phyloP scores from a whole-genome alignment of 1,140 invertebrate genomes.

The Rhagoletis pomonella region DNA sequence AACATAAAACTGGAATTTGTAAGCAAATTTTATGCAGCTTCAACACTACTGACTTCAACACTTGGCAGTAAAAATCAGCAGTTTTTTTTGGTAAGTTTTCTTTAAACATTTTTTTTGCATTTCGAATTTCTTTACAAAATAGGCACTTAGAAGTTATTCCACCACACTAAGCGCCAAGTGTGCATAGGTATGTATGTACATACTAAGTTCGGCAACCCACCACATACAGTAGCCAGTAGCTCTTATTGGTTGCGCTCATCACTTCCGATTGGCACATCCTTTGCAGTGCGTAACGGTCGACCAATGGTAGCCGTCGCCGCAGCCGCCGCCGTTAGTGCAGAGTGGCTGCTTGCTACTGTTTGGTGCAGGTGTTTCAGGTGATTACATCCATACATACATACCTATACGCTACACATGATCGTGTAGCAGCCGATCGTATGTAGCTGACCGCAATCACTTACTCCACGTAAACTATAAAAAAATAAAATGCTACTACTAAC shows the following conservation, averaged over 20 bases:
- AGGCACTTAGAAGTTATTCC: no score
- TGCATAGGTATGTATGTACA: no score
- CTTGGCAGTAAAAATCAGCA: background rate
- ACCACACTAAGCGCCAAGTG: no score
- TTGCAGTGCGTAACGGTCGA: slow-evolving; percentile 24
- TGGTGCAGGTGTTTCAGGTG: background rate
- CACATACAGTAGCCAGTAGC: background rate
- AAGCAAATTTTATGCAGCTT: background rate
- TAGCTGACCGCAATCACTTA: background rate
- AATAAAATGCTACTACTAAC: background rate
- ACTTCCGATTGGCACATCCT: slow-evolving; percentile 43
- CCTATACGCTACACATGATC: background rate
- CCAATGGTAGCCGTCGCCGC: slow-evolving; percentile 49
- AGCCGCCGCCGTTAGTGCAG: slow-evolving; percentile 5
- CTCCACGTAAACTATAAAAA: background rate
- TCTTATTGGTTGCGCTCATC: slow-evolving; percentile 19
- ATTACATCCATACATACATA: no score
- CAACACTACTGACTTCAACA: background rate
- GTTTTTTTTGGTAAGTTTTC: slow-evolving; percentile 5
- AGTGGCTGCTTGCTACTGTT: background rate
- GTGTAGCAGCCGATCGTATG: slow-evolving; percentile 12
- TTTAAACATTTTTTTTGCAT: background rate
- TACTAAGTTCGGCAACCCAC: no score
- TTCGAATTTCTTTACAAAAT: background rate
- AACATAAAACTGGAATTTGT: no score